phyloP scores from a whole-genome alignment of 2,888 invertebrate species.

The Trachelus troglodyta region DNA sequence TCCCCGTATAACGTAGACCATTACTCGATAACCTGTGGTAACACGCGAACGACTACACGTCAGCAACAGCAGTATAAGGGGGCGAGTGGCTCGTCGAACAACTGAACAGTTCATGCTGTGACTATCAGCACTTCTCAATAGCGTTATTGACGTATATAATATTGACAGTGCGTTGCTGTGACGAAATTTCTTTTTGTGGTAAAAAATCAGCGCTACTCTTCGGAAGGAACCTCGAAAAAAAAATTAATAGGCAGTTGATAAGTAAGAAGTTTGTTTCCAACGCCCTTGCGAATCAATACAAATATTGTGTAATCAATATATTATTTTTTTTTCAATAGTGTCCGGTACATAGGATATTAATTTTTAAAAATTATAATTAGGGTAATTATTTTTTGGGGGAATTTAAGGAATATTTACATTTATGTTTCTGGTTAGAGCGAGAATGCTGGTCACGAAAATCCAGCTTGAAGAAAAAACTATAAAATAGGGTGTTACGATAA shows the following conservation, averaged over 20 bases:
- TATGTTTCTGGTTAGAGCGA: conserved; percentile 13
- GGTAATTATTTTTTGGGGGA: background rate
- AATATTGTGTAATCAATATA: background rate
- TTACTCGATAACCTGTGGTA: conserved; percentile 39
- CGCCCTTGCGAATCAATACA: background rate
- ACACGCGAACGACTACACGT: conserved; percentile 39
- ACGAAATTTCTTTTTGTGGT: background rate
- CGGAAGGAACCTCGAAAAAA: background rate
- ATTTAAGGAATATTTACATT: background rate
- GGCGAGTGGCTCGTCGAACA: conserved; percentile 34
- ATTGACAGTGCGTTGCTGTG: conserved; percentile 41
- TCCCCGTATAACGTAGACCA: conserved; percentile 27
- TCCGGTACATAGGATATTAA: background rate
- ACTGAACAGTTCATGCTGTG: conserved; percentile 53
- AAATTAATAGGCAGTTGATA: background rate
- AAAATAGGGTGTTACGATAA: conserved; percentile 6
- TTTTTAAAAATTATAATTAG: background rate
- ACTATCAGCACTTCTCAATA: conserved; percentile 56
- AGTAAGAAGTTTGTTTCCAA: background rate
- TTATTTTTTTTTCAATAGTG: background rate
- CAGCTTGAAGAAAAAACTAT: conserved; percentile 20
- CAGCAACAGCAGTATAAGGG: conserved; percentile 36
- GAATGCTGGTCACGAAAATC: conserved; percentile 32
- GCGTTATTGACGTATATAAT: conserved; percentile 23
- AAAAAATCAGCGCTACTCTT: background rate